Conservation (phyloP, 2,797 vertebrate genomes). For the Lates japonicus region DNA sequence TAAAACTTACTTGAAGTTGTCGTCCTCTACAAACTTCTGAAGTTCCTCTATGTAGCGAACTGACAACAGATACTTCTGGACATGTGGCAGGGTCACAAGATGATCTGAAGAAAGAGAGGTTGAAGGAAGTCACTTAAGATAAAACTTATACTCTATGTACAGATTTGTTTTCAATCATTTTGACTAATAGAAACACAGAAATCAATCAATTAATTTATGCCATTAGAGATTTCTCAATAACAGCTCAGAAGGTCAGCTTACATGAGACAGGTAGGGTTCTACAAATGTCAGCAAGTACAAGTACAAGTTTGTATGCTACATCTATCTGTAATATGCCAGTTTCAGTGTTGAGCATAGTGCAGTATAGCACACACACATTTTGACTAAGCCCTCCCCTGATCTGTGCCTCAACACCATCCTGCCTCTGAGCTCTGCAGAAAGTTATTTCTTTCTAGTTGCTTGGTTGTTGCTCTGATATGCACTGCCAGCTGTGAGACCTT, state of each 20-base stretch:
- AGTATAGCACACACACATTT: no score
- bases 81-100: slow-evolving; percentile 91
- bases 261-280: neutral
- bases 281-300: neutral
- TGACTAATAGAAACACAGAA: neutral
- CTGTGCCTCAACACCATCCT: no score
- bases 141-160: neutral
- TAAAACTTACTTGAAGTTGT: slow-evolving; percentile 95
- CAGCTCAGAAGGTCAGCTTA: neutral
- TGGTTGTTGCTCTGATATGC: no score
- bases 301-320: neutral
- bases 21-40: slow-evolving; percentile 97
- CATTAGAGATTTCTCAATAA: no score
- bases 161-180: neutral
- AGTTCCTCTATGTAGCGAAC: slow-evolving; percentile 97
- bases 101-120: slow-evolving; percentile 84
- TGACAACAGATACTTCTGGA: slow-evolving; percentile 96
- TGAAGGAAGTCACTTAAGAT: neutral
- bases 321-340: no score
- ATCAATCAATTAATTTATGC: no score
- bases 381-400: no score
- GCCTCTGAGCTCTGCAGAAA: no score
- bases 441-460: no score
- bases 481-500: no score
- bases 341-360: no score